Conservation (phyloP, 2,888 invertebrate genomes). For the Lepidochrysops patricia region DNA sequence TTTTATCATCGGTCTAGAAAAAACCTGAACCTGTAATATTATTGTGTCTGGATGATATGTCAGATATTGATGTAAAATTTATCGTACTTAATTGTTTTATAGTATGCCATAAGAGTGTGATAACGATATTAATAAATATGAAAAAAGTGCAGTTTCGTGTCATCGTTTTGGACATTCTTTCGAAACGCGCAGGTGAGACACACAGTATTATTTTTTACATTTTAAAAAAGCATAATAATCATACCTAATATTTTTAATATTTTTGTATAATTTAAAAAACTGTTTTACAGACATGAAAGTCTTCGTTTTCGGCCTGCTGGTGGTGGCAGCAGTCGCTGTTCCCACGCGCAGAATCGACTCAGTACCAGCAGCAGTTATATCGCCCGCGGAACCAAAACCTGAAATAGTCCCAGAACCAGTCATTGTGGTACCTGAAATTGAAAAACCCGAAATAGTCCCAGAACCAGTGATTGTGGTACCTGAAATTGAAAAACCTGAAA, state of each 20-base stretch:
- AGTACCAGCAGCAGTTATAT: conserved; percentile 1
- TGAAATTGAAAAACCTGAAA: conserved; percentile 16
- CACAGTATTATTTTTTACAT: too few species aligned
- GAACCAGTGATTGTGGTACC: conserved; percentile 15
- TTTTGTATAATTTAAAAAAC: too few species aligned
- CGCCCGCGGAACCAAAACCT: conserved; percentile 18
- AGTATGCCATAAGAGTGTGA: background rate
- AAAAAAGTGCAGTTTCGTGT: background rate
- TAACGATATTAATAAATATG: background rate
- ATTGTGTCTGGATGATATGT: background rate
- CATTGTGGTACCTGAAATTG: conserved; percentile 1
- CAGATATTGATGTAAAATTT: background rate
- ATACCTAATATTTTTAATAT: too few species aligned
- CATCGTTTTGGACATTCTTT: background rate
- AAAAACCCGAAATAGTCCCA: conserved; percentile 22
- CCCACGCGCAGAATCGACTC: conserved; percentile 33
- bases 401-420: conserved; percentile 21
- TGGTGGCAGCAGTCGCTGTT: conserved; percentile 39
- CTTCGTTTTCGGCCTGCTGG: conserved; percentile 41
- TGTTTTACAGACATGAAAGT: conserved; percentile 38
- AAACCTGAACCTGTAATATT: background rate
- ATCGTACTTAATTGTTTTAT: background rate
- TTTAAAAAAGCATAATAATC: too few species aligned
- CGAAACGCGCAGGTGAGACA: background rate
- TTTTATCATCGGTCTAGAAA: background rate